Conservation (phyloP, 2,113 vertebrate species). For the Phyllostomus hastatus region DNA sequence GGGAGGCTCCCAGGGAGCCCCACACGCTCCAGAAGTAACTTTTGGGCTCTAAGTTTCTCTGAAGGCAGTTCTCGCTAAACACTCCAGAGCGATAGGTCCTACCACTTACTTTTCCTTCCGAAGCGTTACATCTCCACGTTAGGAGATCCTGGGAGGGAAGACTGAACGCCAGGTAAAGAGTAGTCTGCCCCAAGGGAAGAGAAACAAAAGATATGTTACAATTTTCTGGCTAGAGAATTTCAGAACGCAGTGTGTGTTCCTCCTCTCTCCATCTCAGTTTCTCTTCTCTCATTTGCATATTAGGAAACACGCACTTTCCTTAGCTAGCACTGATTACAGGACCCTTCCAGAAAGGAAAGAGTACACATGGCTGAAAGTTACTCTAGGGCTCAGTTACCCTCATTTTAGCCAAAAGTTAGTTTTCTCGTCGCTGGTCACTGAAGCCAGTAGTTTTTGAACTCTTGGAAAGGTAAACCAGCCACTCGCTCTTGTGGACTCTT, state of each 20-base stretch:
- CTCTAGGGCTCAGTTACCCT: background rate
- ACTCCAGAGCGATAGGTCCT: background rate
- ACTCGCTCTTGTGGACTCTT: background rate
- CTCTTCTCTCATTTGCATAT: background rate
- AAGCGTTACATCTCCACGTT: background rate
- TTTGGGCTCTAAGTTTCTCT: background rate
- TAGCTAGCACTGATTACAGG: background rate
- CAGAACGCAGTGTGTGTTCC: background rate
- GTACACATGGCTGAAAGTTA: background rate
- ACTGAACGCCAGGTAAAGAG: background rate
- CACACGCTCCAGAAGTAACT: slow-evolving; percentile 39
- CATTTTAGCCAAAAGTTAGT: background rate
- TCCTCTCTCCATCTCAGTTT: background rate
- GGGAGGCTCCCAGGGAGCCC: slow-evolving; percentile 33
- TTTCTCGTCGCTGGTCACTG: background rate
- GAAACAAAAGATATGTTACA: background rate
- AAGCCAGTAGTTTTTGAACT: background rate
- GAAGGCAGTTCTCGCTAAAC: background rate
- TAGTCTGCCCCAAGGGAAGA: background rate
- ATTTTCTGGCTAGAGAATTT: background rate
- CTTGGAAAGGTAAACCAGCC: background rate
- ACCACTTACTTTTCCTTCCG: background rate
- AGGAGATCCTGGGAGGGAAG: background rate
- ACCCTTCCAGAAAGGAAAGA: background rate
- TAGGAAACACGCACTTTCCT: background rate